Conservation (phyloP, 2,888 invertebrate species). For the Nowickia ferox region DNA sequence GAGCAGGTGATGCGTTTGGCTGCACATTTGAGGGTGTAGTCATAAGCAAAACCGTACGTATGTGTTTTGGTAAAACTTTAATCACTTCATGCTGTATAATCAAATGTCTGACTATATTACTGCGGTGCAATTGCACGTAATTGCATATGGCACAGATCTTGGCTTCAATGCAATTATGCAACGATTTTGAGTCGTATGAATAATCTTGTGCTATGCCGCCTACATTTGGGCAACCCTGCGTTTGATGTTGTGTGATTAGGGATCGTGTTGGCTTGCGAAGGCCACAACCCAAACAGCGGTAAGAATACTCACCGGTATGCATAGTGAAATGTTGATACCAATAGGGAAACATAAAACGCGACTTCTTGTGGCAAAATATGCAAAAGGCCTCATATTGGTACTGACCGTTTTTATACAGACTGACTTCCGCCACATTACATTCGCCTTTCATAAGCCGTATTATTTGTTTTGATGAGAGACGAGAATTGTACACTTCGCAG, state of each 20-base stretch:
- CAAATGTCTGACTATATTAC: slow-evolving; percentile 87
- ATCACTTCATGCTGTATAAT: slow-evolving; percentile 74
- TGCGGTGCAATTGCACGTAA: slow-evolving; percentile 87
- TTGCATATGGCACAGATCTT: slow-evolving; percentile 89
- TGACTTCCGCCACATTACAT: slow-evolving; percentile 67
- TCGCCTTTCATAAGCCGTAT: slow-evolving; percentile 70
- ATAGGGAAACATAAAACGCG: slow-evolving; percentile 75
- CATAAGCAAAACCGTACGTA: slow-evolving; percentile 73
- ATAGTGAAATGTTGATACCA: slow-evolving; percentile 88
- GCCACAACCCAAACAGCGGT: slow-evolving; percentile 86
- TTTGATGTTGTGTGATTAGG: slow-evolving; percentile 74
- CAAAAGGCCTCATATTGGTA: slow-evolving; percentile 76
- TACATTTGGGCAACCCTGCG: slow-evolving; percentile 70
- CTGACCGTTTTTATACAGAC: slow-evolving; percentile 75
- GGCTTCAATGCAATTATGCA: slow-evolving; percentile 80
- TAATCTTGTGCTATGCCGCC: slow-evolving; percentile 71
- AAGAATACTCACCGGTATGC: slow-evolving; percentile 91
- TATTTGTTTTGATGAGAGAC: slow-evolving; percentile 69
- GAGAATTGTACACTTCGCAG: slow-evolving; percentile 76
- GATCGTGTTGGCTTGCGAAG: slow-evolving; percentile 75
- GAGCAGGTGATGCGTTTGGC: not conserved
- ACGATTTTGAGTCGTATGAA: slow-evolving; percentile 71
- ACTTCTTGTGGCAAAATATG: slow-evolving; percentile 77
- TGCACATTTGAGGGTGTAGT: slow-evolving; percentile 63
- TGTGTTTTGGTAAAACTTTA: slow-evolving; percentile 72